Percentiles rank a stretch among this genome's conserved stretches.
Evolutionary conservation across 2,888 invertebrate genomes (phyloP).

Genomic region (Callosobruchus maculatus): DNA sequence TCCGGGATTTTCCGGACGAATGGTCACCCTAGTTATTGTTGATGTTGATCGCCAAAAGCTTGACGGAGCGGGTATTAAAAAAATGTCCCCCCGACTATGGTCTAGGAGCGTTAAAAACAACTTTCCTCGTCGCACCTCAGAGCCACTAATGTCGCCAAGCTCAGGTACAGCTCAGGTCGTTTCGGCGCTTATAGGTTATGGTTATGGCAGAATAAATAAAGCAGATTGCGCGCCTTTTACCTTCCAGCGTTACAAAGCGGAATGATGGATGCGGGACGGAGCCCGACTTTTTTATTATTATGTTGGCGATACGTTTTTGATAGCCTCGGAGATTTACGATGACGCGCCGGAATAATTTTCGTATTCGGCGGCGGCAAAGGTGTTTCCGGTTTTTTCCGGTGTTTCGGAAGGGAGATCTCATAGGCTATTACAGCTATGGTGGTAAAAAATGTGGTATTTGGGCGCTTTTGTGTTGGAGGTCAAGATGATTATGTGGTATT

Average conservation of each 20-base stretch:
- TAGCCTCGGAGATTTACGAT: background rate
- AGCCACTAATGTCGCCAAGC: background rate
- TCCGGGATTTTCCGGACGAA: too few relatives aligned
- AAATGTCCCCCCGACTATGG: background rate
- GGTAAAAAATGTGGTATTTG: too few relatives aligned
- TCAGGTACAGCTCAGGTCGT: constrained; percentile 15
- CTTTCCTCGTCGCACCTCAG: background rate
- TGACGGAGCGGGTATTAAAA: too few relatives aligned
- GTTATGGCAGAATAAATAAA: constrained; percentile 32
- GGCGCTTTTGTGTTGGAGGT: too few relatives aligned
- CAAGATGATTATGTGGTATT: too few relatives aligned
- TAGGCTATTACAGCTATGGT: too few relatives aligned
- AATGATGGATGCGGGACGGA: constrained; percentile 10
- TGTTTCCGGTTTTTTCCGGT: too few relatives aligned
- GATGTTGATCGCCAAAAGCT: too few relatives aligned
- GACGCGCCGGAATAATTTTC: background rate
- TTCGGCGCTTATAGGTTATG: constrained; percentile 30
- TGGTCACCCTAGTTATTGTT: too few relatives aligned
- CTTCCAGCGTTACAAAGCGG: constrained; percentile 17
- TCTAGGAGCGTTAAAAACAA: background rate
- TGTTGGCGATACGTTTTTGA: constrained; percentile 8
- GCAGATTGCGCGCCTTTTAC: constrained; percentile 26
- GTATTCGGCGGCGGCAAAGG: background rate
- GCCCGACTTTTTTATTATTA: constrained; percentile 2
- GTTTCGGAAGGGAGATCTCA: too few relatives aligned